Percentiles rank a stretch among this genome's conserved stretches.
Conservation (phyloP, 2,113 vertebrate species). For the Trachemys scripta region DNA sequence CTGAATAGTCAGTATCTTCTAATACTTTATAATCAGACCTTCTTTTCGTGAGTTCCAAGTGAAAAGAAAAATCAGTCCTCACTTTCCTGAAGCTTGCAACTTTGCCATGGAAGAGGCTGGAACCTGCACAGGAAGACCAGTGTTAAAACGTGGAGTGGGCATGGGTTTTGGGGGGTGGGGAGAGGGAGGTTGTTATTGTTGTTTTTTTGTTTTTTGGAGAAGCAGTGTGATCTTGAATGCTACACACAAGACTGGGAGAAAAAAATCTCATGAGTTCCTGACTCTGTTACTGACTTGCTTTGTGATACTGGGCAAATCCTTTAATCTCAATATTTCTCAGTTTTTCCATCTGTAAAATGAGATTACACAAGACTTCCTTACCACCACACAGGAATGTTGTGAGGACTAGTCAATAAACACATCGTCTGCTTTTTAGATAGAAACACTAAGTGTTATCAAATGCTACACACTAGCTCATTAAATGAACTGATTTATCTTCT, state of each 20-base stretch:
- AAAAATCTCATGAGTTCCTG: background rate
- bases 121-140: background rate
- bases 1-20: background rate
- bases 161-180: too few species aligned
- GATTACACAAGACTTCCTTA: background rate
- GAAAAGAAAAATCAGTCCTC: background rate
- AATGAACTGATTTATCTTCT: background rate
- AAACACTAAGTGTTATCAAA: background rate
- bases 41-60: slow-evolving; percentile 23
- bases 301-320: background rate
- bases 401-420: background rate
- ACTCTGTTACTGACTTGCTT: background rate
- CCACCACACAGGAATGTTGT: background rate
- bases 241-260: slow-evolving; percentile 12
- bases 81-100: background rate
- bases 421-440: background rate
- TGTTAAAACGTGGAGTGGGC: background rate
- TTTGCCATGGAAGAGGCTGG: background rate
- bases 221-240: background rate
- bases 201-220: slow-evolving; percentile 23
- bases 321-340: background rate
- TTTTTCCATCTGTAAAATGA: background rate
- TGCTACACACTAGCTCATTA: slow-evolving; percentile 3
- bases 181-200: too few species aligned
- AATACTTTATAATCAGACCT: background rate